phyloP scores from a whole-genome alignment of 2,888 invertebrate species.

The Trachelus iudaicus region DNA sequence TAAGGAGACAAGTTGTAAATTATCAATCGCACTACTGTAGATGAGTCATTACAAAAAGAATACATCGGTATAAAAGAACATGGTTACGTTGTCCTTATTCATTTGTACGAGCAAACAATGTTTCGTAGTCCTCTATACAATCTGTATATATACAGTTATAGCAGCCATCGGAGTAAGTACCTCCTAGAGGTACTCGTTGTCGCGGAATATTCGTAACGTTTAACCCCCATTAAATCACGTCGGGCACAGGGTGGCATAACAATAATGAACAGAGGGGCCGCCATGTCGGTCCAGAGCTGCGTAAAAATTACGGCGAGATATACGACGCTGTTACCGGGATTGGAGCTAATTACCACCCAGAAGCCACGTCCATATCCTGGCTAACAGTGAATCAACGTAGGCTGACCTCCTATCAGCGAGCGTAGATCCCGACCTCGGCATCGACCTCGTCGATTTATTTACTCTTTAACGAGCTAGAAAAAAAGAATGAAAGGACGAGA shows the following conservation, averaged over 20 bases:
- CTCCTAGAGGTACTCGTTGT: neutral
- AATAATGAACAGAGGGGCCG: conserved; percentile 53
- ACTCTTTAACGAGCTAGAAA: conserved; percentile 49
- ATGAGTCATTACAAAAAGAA: neutral
- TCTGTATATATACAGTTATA: neutral
- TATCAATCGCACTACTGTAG: neutral
- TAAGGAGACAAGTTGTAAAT: neutral
- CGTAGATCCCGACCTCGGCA: conserved; percentile 40
- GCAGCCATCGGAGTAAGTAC: neutral
- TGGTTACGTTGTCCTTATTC: neutral
- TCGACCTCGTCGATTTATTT: conserved; percentile 53
- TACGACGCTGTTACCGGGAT: conserved; percentile 59
- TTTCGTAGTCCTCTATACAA: neutral
- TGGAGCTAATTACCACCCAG: conserved; percentile 63
- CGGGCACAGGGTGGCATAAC: conserved; percentile 34
- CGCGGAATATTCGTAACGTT: conserved; percentile 4
- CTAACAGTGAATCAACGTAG: conserved; percentile 51
- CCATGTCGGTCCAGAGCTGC: conserved; percentile 37
- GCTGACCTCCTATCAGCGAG: conserved; percentile 49
- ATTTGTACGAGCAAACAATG: neutral
- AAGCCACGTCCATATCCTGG: conserved; percentile 49
- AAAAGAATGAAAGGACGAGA: conserved; percentile 27
- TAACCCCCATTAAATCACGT: conserved; percentile 20
- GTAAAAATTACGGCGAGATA: conserved; percentile 57
- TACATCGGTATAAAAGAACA: neutral